A percentile compares a stretch with the other conserved stretches of the same genome.
Conservation (phyloP, 2,797 vertebrate species). For the Glossophaga mutica region DNA sequence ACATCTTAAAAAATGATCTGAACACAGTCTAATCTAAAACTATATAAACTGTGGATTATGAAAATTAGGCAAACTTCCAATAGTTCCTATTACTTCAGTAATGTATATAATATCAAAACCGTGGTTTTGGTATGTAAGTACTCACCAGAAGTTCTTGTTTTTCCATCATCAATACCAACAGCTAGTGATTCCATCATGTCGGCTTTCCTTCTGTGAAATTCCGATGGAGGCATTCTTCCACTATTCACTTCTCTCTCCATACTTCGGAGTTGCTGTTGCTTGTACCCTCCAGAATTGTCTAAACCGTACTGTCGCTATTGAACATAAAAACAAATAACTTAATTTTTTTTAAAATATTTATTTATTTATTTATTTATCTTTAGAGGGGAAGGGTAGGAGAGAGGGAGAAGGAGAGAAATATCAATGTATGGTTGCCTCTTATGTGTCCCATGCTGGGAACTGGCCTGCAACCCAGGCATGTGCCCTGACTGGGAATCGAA, state of each 20-base stretch:
- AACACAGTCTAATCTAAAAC: background rate
- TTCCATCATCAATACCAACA: conserved; percentile 91
- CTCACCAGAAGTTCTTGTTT: conserved; percentile 90
- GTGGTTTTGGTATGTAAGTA: background rate
- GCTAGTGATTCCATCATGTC: conserved; percentile 93
- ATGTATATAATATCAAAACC: background rate
- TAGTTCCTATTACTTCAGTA: background rate
- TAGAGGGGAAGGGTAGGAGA: no score
- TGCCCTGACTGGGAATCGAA: no score
- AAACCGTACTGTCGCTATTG: conserved; percentile 90
- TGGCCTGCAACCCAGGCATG: no score
- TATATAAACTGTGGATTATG: background rate
- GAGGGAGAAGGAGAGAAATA: no score
- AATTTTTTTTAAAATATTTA: no score
- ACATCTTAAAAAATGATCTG: background rate
- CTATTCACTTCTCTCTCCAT: conserved; percentile 90
- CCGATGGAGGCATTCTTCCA: conserved; percentile 88
- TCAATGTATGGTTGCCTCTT: no score
- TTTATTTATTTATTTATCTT: no score
- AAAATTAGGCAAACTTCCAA: conserved; percentile 29
- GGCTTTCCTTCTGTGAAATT: conserved; percentile 89
- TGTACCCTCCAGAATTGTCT: conserved; percentile 91
- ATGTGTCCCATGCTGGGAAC: no score
- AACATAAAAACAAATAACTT: conserved; percentile 54
- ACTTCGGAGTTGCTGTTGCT: conserved; percentile 87